A percentile compares a stretch with the other conserved stretches of the same genome.
Evolutionary conservation across 1,140 invertebrate species (phyloP).

Genomic region (Frieseomelitta varia): DNA sequence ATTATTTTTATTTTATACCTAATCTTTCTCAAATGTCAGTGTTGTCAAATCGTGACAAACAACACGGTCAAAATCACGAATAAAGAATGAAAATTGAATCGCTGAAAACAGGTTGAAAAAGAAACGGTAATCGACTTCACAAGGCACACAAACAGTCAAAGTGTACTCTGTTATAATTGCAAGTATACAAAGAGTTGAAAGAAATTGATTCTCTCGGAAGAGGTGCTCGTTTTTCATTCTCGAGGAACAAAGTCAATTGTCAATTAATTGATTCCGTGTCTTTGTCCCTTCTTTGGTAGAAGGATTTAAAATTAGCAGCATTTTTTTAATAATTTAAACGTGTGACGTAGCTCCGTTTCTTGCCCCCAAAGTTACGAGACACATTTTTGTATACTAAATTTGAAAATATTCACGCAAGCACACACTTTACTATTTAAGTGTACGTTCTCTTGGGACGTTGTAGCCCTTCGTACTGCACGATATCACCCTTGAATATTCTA

Average conservation of each 20-base stretch:
- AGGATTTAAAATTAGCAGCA: neutral
- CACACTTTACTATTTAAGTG: neutral
- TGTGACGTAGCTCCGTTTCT: neutral
- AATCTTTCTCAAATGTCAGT: neutral
- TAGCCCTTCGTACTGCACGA: neutral
- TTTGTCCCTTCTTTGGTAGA: neutral
- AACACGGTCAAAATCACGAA: neutral
- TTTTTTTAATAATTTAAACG: neutral
- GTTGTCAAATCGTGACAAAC: neutral
- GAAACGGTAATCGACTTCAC: neutral
- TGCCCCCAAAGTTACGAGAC: neutral
- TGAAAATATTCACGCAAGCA: neutral
- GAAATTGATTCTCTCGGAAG: neutral
- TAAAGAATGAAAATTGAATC: too few relatives aligned
- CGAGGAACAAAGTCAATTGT: neutral
- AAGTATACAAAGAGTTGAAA: too few relatives aligned
- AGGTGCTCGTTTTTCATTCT: neutral
- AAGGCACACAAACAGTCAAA: too few relatives aligned
- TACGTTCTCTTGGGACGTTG: neutral
- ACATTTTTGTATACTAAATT: neutral
- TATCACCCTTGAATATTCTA: neutral
- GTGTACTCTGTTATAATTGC: too few relatives aligned
- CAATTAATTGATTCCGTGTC: neutral
- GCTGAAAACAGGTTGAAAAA: too few relatives aligned
- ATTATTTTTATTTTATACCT: neutral